Percentiles rank a stretch among this genome's conserved stretches.
Evolutionary conservation across 2,113 vertebrate genomes (phyloP).

Genomic region (Herpailurus yagouaroundi): DNA sequence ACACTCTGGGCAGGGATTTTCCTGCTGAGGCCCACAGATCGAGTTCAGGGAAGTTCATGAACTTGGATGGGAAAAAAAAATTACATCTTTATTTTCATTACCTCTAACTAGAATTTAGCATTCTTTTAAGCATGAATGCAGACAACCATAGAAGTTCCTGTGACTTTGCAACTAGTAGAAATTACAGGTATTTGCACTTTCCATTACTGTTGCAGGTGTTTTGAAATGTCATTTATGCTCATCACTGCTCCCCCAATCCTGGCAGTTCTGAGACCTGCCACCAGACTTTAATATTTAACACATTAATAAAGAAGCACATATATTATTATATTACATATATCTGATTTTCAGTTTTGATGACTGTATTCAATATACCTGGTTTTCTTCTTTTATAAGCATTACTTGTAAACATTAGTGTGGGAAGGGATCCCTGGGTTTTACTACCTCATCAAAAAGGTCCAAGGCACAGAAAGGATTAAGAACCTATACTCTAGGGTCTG

Average conservation of each 20-base stretch:
- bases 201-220: neutral
- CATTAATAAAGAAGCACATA: neutral
- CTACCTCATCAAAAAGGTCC: neutral
- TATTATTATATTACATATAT: neutral
- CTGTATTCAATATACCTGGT: neutral
- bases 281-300: neutral
- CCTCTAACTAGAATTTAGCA: neutral
- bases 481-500: neutral
- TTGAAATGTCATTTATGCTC: neutral
- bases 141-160: neutral
- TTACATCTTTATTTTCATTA: neutral
- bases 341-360: neutral
- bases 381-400: neutral
- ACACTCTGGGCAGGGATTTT: neutral
- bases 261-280: neutral
- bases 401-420: neutral
- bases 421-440: neutral
- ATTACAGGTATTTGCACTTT: neutral
- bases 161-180: neutral
- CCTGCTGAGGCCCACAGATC: neutral
- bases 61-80: neutral
- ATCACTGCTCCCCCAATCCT: neutral
- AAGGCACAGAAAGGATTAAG: neutral
- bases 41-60: neutral
- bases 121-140: neutral